Base-by-base conservation (phyloP, 2,113 vertebrate genomes). In the Xiphophorus hellerii region DNA sequence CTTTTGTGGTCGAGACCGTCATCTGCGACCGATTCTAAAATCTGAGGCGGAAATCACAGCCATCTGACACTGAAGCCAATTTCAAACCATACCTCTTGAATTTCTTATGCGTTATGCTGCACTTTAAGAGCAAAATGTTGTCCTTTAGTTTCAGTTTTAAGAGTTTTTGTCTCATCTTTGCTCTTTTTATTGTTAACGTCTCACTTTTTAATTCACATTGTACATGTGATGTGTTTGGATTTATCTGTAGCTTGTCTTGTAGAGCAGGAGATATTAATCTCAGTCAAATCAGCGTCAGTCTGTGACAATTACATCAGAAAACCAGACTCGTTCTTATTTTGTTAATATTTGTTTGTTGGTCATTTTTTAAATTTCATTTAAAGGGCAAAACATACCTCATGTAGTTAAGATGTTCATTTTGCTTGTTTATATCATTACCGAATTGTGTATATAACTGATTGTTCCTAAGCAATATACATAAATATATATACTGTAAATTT, bases 1-100 rank as follows among this genome's bases (percentile, higher is more conserved):
- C 96, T 4, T 98, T 98, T 82, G 97, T 98, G 91, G 95, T 98
- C 0, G 97, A 98, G 93, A 98, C 97, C 0, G 84, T 95, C 76
- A 97, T 99, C 94, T 99, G 97, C 64, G 93, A 95, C 60, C 83
- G 92, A 78, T 81, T 90, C 75, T 95, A 91, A 96, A 96, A 83
- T 74, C 80, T 33, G 76, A 35, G 58, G 67, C 35, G 62, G 83
- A 77, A 78, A 74, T 66, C 76, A 73, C 61, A 78, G 83, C 83
- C 86, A 74, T 63, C 76, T 73, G 73, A 89, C 75, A 61, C 82
- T 68, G 78, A 90, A 91, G 88, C 88, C 87, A 90, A 86, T 77
- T 90, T 74, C 51, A 90, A 92, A 90, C 66, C 90, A 89, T 91
- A 90, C 87, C 91, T 94, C 87, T 89, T 84, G 68, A 89, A 86